Evolutionary conservation across 2,113 vertebrate genomes (phyloP).

Genomic region (Odocoileus hemionus): DNA sequence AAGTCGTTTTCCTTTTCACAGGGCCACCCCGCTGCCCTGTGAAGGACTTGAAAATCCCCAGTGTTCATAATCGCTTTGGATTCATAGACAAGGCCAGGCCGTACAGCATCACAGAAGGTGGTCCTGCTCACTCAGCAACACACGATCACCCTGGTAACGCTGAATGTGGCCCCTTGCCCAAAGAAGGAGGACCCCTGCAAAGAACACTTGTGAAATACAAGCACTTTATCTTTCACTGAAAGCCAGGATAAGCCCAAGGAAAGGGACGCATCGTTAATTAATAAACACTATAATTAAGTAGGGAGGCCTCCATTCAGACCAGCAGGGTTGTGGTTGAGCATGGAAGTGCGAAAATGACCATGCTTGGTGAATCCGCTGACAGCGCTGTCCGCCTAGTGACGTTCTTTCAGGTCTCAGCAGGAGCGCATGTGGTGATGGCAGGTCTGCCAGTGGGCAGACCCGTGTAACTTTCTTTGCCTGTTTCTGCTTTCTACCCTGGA

Average conservation of each 20-base stretch:
- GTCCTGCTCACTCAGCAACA: background rate
- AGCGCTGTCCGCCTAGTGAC: background rate
- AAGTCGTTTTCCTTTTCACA: background rate
- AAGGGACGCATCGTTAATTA: conserved; percentile 16
- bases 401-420: background rate
- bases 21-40: background rate
- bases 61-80: background rate
- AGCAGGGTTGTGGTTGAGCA: background rate
- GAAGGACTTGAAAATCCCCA: background rate
- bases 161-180: background rate
- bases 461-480: background rate
- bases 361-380: conserved; percentile 54
- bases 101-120: background rate
- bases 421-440: background rate
- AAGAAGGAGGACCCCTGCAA: background rate
- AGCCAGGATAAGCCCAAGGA: background rate
- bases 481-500: background rate
- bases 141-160: background rate
- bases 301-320: background rate
- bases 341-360: conserved; percentile 28
- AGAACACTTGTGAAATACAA: background rate
- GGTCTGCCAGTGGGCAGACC: background rate
- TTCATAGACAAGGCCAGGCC: background rate
- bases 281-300: conserved; percentile 43
- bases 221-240: background rate